Conservation (phyloP, 1,140 invertebrate genomes). For the Drosophila funebris region DNA sequence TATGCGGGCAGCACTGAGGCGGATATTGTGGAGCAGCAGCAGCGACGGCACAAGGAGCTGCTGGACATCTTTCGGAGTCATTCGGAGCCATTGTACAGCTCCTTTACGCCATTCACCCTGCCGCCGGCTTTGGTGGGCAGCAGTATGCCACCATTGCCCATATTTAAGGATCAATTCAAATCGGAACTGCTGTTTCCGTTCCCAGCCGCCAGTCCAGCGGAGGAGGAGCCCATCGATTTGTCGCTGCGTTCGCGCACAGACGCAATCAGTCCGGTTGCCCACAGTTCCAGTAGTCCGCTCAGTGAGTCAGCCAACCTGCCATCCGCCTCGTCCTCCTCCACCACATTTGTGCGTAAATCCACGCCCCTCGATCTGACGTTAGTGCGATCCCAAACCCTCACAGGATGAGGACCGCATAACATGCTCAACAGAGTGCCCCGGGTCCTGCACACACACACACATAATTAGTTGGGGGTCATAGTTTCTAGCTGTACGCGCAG, state of each 20-base stretch:
- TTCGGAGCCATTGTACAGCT: constrained; percentile 73
- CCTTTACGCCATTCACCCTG: constrained; percentile 70
- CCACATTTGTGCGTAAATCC: constrained; percentile 76
- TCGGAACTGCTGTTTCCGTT: constrained; percentile 57
- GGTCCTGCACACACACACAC: neutral
- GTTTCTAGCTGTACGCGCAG: constrained; percentile 4
- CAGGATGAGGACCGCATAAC: constrained; percentile 37
- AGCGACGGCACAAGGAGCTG: constrained; percentile 71
- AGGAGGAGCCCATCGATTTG: constrained; percentile 91
- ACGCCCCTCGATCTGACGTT: constrained; percentile 89
- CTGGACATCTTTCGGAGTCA: constrained; percentile 78
- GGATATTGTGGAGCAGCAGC: constrained; percentile 56
- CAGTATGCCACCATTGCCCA: constrained; percentile 54
- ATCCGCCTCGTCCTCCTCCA: constrained; percentile 22
- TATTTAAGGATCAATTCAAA: constrained; percentile 64
- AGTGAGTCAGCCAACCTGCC: constrained; percentile 55
- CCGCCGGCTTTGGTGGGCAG: constrained; percentile 48
- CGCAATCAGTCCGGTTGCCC: constrained; percentile 38
- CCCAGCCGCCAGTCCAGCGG: constrained; percentile 76
- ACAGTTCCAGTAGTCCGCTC: constrained; percentile 49
- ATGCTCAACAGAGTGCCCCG: constrained; percentile 51
- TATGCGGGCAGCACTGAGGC: constrained; percentile 56
- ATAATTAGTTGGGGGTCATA: neutral
- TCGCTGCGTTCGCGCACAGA: constrained; percentile 86
- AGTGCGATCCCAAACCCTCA: constrained; percentile 81